A percentile compares a stretch with the other conserved stretches of the same genome.
These are phyloP conservation scores for Thryonomys swinderianus DNA, from an alignment of 2,113 vertebrate species.

Conservation along the genomic window DNA sequence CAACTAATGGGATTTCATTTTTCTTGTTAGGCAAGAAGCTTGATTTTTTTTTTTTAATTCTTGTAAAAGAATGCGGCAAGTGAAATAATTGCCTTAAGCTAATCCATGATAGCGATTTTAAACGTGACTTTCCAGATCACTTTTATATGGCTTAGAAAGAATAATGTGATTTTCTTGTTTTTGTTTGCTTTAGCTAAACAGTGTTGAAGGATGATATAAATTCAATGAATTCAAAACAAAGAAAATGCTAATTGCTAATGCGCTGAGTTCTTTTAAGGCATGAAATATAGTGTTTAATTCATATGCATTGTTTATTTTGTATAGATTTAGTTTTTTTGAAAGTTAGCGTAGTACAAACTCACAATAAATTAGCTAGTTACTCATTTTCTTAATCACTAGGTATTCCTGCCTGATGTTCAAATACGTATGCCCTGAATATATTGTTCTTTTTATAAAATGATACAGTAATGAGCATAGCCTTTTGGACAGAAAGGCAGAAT, in stretches of 20 bases:
- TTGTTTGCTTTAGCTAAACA: slow-evolving; percentile 87
- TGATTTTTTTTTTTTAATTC: slow-evolving; percentile 85
- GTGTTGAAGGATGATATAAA: slow-evolving; percentile 85
- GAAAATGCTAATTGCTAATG: slow-evolving; percentile 85
- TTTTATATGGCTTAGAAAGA: slow-evolving; percentile 84
- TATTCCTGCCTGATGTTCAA: slow-evolving; percentile 40
- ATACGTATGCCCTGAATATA: not conserved
- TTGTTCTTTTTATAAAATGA: slow-evolving; percentile 4
- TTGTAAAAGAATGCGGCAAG: slow-evolving; percentile 86
- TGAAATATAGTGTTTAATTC: slow-evolving; percentile 71
- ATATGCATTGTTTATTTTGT: slow-evolving; percentile 76
- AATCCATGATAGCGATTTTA: slow-evolving; percentile 87
- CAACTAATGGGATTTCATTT: slow-evolving; percentile 91
- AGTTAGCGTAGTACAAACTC: slow-evolving; percentile 38
- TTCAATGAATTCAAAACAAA: slow-evolving; percentile 85
- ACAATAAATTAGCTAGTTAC: slow-evolving; percentile 65
- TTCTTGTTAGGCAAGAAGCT: slow-evolving; percentile 89
- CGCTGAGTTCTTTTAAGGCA: slow-evolving; percentile 51
- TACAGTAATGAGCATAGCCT: not conserved
- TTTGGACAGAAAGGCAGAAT: not conserved
- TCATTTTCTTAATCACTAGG: slow-evolving; percentile 44
- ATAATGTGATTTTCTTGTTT: slow-evolving; percentile 86
- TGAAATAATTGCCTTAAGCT: slow-evolving; percentile 91
- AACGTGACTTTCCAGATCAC: slow-evolving; percentile 87
- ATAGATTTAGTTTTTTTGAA: slow-evolving; percentile 71